Evolutionary conservation across 2,113 vertebrate genomes (phyloP).

Genomic region (Lates calcarifer): DNA sequence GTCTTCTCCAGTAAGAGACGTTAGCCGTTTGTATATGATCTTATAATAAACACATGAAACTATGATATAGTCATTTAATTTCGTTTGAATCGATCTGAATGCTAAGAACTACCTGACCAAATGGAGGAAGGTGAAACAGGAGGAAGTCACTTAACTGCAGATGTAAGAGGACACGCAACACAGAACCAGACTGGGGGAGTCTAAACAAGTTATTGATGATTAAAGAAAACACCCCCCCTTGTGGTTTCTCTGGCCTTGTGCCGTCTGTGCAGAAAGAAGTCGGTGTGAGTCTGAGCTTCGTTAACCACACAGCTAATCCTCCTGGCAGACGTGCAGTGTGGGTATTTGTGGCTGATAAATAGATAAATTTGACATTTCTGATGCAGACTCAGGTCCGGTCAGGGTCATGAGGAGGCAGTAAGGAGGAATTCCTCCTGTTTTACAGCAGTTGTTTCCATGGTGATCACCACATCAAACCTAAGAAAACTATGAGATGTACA

Average conservation of each 20-base stretch:
- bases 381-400: constrained; percentile 9
- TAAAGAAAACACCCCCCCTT: background rate
- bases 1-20: no score
- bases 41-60: no score
- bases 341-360: background rate
- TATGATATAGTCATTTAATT: no score
- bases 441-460: constrained; percentile 64
- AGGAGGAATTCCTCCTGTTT: constrained; percentile 32
- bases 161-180: background rate
- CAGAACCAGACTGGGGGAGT: background rate
- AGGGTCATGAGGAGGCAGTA: background rate
- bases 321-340: background rate
- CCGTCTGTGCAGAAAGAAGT: no score
- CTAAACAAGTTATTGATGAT: background rate
- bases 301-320: background rate
- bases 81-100: no score
- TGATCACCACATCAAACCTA: constrained; percentile 40
- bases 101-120: no score
- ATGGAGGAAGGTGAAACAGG: background rate
- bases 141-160: background rate
- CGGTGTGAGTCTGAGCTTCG: background rate
- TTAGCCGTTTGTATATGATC: no score
- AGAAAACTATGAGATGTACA: background rate
- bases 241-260: background rate
- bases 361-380: background rate